Evolutionary conservation across 2,113 vertebrate genomes (phyloP).

Genomic region (Hippocampus barbouri): DNA sequence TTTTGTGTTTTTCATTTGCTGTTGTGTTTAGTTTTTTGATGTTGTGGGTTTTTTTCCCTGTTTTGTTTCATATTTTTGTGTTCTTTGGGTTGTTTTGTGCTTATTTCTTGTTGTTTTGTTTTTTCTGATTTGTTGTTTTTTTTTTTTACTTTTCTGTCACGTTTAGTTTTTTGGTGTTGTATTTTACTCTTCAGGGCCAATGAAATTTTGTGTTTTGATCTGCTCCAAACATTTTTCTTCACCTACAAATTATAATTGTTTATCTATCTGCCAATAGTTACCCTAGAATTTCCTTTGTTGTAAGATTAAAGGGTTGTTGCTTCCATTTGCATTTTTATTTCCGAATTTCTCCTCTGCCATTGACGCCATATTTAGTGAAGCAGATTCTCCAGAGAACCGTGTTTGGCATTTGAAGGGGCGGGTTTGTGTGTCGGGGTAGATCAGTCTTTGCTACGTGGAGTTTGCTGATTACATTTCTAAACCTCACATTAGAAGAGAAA

Average conservation of each 20-base stretch:
- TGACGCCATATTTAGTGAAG: slow-evolving; percentile 49
- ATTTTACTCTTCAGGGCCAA: no score
- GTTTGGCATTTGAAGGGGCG: slow-evolving; percentile 20
- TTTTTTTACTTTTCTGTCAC: no score
- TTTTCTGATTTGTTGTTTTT: no score
- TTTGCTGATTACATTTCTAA: slow-evolving; percentile 38
- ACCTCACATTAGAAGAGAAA: slow-evolving; percentile 3
- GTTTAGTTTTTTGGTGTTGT: no score
- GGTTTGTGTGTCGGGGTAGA: slow-evolving; percentile 26
- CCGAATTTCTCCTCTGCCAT: slow-evolving; percentile 53
- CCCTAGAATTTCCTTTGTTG: slow-evolving; percentile 55
- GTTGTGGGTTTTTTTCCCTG: no score
- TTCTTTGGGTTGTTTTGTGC: no score
- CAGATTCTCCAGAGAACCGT: slow-evolving; percentile 40
- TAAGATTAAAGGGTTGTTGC: slow-evolving; percentile 58
- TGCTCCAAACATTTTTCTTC: no score
- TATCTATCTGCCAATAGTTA: slow-evolving; percentile 13
- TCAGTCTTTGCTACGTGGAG: slow-evolving; percentile 34
- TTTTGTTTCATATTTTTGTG: no score
- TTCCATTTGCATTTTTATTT: slow-evolving; percentile 56
- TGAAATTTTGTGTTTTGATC: neutral
- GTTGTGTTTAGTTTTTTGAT: no score
- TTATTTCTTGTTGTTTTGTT: no score
- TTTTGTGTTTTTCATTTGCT: no score
- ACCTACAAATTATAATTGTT: neutral